phyloP scores from a whole-genome alignment of 1,140 invertebrate species.

The Mylabris phalerata region DNA sequence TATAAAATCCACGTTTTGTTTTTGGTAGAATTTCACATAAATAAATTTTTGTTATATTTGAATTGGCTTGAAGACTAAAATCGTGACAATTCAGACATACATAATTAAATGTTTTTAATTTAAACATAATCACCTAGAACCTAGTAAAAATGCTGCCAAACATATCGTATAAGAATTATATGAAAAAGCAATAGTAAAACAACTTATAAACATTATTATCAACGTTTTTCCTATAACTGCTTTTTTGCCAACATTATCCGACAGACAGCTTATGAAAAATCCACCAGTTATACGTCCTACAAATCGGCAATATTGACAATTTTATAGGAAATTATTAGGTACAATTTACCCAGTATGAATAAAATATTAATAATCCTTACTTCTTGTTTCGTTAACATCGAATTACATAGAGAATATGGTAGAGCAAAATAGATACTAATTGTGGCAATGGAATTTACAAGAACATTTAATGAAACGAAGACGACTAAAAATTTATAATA shows the following conservation, averaged over 20 bases:
- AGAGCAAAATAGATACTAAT: conserved; percentile 26
- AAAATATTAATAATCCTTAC: conserved; percentile 16
- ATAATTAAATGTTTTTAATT: background rate
- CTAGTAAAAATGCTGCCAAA: conserved; percentile 21
- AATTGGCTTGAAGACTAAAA: conserved; percentile 26
- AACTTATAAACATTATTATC: conserved; percentile 27
- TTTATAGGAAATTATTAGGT: background rate
- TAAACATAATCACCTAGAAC: conserved; percentile 25
- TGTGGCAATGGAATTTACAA: conserved; percentile 20
- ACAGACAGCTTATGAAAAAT: conserved; percentile 19
- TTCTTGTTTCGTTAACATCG: conserved; percentile 13
- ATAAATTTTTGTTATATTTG: conserved; percentile 22
- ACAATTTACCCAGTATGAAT: conserved; percentile 17
- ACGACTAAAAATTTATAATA: conserved; percentile 21
- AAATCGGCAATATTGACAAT: background rate
- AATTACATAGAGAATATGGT: conserved; percentile 27
- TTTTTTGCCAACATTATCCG: conserved; percentile 27
- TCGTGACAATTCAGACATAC: background rate
- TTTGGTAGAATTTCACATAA: conserved; percentile 26
- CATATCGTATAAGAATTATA: conserved; percentile 19
- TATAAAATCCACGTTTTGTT: conserved; percentile 15
- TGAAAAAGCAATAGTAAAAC: conserved; percentile 25
- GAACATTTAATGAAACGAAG: conserved; percentile 15
- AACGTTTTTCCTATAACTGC: conserved; percentile 21
- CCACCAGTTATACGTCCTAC: conserved; percentile 30